Conservation (phyloP, 2,888 invertebrate genomes). For the Plagiodera versicolora region DNA sequence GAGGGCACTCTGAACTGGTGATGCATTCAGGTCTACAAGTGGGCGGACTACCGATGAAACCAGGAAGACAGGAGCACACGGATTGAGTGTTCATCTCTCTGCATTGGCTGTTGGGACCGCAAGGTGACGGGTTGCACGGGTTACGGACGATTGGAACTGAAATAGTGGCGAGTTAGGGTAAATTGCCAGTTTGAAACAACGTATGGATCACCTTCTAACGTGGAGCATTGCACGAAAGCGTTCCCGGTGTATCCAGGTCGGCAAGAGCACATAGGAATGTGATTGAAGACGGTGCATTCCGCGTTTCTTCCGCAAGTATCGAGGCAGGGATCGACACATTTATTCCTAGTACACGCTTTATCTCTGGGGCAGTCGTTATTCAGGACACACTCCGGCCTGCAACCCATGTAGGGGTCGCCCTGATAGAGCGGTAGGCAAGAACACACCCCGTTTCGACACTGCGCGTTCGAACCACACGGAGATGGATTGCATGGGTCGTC, state of each 20-base stretch:
- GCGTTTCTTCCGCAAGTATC: slow-evolving; percentile 78
- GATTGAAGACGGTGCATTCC: slow-evolving; percentile 74
- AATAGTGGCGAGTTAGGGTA: not conserved
- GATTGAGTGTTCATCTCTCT: slow-evolving; percentile 63
- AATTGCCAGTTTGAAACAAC: not conserved
- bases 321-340: slow-evolving; percentile 78
- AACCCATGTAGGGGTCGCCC: slow-evolving; percentile 77
- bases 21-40: slow-evolving; percentile 76
- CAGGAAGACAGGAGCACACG: slow-evolving; percentile 72
- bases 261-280: slow-evolving; percentile 76
- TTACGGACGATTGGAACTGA: slow-evolving; percentile 16
- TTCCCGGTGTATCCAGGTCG: slow-evolving; percentile 73
- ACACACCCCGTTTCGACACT: slow-evolving; percentile 70
- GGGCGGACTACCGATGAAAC: slow-evolving; percentile 71
- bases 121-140: slow-evolving; percentile 72
- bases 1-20: slow-evolving; percentile 69
- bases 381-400: slow-evolving; percentile 79
- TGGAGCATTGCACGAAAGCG: slow-evolving; percentile 64
- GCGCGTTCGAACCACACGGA: slow-evolving; percentile 74
- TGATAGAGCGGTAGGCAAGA: slow-evolving; percentile 72
- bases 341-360: slow-evolving; percentile 70
- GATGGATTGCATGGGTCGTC: slow-evolving; percentile 57
- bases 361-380: slow-evolving; percentile 72
- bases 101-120: slow-evolving; percentile 75
- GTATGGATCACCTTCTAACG: slow-evolving; percentile 56